Percentiles rank a stretch among this genome's conserved stretches.
These are phyloP conservation scores for Trachemys scripta DNA, from an alignment of 2,113 vertebrate genomes.

Conservation along the genomic window DNA sequence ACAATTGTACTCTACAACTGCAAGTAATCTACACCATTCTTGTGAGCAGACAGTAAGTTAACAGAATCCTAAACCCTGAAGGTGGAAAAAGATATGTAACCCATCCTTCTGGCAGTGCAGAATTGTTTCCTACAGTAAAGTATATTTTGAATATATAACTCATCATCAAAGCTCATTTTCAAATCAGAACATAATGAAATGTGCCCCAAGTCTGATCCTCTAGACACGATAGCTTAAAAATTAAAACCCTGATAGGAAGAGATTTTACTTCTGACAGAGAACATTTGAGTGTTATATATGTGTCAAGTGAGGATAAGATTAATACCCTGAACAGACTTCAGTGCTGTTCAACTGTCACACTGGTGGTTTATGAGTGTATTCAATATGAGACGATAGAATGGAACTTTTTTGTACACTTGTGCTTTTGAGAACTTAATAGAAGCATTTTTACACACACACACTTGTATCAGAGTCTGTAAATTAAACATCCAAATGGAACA, in stretches of 20 bases:
- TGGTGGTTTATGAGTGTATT: background rate
- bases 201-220: background rate
- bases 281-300: background rate
- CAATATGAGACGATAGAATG: background rate
- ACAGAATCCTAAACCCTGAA: background rate
- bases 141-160: background rate
- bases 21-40: background rate
- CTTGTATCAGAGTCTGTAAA: conserved; percentile 4
- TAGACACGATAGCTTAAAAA: background rate
- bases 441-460: conserved; percentile 18
- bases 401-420: conserved; percentile 14
- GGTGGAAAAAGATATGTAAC: background rate
- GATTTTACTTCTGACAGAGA: conserved; percentile 35
- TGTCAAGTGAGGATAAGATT: conserved; percentile 32
- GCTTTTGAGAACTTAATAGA: background rate
- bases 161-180: background rate
- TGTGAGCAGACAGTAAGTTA: background rate
- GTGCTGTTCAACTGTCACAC: conserved; percentile 26
- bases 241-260: background rate
- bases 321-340: conserved; percentile 46
- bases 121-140: background rate
- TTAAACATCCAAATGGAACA: conserved; percentile 1
- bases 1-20: background rate
- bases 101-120: background rate
- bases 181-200: background rate